Percentiles rank a stretch among this genome's conserved stretches.
Evolutionary conservation across 2,888 invertebrate species (phyloP).

Genomic region (Lasiommata megera): DNA sequence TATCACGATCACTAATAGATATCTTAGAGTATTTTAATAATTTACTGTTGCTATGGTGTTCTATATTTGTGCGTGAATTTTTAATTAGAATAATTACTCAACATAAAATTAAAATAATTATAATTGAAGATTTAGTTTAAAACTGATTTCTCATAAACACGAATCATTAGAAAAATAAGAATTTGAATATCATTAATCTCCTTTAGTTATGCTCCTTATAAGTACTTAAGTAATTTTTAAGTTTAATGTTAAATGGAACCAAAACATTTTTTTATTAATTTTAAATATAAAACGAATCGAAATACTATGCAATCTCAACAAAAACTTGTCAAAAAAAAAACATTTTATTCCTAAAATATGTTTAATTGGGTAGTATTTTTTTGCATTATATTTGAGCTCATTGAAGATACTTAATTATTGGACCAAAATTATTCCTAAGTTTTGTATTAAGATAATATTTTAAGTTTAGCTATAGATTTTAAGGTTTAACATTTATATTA

Average conservation of each 20-base stretch:
- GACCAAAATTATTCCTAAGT: conserved; percentile 14
- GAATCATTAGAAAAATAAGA: background rate
- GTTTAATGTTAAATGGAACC: background rate
- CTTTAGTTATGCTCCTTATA: conserved; percentile 1
- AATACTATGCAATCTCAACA: background rate
- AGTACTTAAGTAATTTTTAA: conserved; percentile 1
- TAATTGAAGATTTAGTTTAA: background rate
- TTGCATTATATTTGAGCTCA: conserved; percentile 45
- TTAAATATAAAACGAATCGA: background rate
- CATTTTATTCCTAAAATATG: no score
- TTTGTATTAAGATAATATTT: background rate
- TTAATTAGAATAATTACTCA: background rate
- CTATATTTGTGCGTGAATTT: no score
- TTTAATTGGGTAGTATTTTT: background rate
- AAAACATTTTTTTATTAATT: background rate
- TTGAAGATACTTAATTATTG: conserved; percentile 58
- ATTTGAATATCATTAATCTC: background rate
- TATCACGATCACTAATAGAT: no score
- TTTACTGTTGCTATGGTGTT: no score
- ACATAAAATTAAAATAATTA: background rate
- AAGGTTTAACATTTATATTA: background rate
- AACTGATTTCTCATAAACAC: background rate
- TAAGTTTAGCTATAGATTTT: background rate
- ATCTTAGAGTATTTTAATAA: no score
- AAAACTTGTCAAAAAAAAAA: no score